Evolutionary conservation across 2,113 vertebrate species (phyloP), one percentile per base, ranked within the genome.

Genomic region (Trogon melanurus): DNA sequence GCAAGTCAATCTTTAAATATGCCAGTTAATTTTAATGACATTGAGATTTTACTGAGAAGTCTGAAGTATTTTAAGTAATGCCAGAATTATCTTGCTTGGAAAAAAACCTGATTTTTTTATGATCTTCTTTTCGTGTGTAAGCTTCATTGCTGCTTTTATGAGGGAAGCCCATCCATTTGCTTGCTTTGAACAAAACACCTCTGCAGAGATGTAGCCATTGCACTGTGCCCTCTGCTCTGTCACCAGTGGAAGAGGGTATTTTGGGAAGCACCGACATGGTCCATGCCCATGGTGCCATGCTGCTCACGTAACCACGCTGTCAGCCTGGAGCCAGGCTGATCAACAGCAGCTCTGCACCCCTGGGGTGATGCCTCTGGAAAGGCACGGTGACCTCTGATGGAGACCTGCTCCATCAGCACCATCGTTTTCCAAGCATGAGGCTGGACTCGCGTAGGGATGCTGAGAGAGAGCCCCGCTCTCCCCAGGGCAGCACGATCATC

Each of bases 61-160:
- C 96, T 97, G 96, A 95, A 94, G 95, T 96, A 96, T 97, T 96
- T 96, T 97, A 96, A 94, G 96, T 85, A 93, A 81, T 44, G 80
- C 79, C 96, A 96, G 88, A 93, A 94, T 94, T 85, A 91, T 93
- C 86, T 92, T 94, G 79, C 92, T 91, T 81, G 76, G 72, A 65
- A 93, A 70, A 70, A 94, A 95, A 95, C 69, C 88, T 38, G 83
- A 95, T 85, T 94, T 89, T 41, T 84, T 96, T 70, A 96, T 90
- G 72, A 81, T 89, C 61, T 86, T 84, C 90, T 86, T 93, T 88
- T 88, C 58, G 87, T 72, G 58, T 84, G n/a, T 91, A 91, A 93
- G 76, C 57, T 9, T 4, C 83, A 61, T 87, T 91, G 84, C 95
- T 91, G 50, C 41, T 94, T 96, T 96, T 61, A 92, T 88, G 80